A percentile compares a stretch with the other conserved stretches of the same genome.
phyloP scores from a whole-genome alignment of 2,113 vertebrate genomes.

The Amblyopsis rosae region DNA sequence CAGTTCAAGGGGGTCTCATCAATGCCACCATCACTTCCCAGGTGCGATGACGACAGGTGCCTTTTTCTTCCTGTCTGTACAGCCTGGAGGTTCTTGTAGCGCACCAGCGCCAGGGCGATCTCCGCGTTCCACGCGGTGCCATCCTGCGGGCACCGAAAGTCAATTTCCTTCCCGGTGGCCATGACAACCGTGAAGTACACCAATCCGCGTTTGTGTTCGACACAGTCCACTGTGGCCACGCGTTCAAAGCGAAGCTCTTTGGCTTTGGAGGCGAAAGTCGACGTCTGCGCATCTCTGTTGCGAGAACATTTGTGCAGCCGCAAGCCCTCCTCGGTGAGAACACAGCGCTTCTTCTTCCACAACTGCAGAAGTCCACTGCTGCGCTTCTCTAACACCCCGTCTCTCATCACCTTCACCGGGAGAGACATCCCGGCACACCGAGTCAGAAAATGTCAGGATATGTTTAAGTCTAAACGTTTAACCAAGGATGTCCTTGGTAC shows the following conservation, averaged over 20 bases:
- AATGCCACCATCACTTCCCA: conserved; percentile 65
- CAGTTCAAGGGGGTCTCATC: conserved; percentile 55
- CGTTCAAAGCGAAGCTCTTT: conserved; percentile 88
- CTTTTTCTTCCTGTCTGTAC: conserved; percentile 84
- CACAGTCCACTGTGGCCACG: conserved; percentile 92
- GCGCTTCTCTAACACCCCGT: conserved; percentile 91
- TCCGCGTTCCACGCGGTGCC: conserved; percentile 90
- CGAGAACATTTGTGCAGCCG: conserved; percentile 72
- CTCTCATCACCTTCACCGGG: conserved; percentile 79
- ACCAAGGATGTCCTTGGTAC: background rate
- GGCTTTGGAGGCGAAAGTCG: conserved; percentile 68
- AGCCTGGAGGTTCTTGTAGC: conserved; percentile 90
- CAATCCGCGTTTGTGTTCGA: conserved; percentile 88
- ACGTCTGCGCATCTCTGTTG: conserved; percentile 31
- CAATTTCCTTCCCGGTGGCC: conserved; percentile 86
- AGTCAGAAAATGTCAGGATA: background rate
- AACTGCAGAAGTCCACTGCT: conserved; percentile 91
- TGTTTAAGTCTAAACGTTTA: background rate
- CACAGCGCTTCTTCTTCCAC: conserved; percentile 92
- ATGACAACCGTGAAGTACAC: conserved; percentile 94
- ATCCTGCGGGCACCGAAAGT: conserved; percentile 89
- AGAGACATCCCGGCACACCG: conserved; percentile 71
- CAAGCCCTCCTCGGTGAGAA: conserved; percentile 88
- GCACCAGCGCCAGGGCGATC: conserved; percentile 90
- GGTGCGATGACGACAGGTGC: conserved; percentile 62